Percentiles rank a stretch among this genome's conserved stretches.
Evolutionary conservation across 1,140 invertebrate species (phyloP).

Genomic region (Micrasema longulum): DNA sequence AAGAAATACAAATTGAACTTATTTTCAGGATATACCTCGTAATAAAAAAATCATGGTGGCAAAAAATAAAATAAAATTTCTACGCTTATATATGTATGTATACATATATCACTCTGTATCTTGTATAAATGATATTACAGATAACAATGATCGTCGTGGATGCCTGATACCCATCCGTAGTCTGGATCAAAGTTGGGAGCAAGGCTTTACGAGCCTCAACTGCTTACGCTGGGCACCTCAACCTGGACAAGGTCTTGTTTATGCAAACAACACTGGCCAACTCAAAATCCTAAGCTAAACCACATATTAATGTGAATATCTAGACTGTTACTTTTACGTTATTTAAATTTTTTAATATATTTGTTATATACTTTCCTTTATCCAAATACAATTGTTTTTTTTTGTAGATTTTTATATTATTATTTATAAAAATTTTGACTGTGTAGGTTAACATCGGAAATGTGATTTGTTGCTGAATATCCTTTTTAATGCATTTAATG

Average conservation of each 20-base stretch:
- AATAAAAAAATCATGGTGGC: no score
- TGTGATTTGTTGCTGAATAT: constrained; percentile 5
- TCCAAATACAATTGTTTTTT: constrained; percentile 32
- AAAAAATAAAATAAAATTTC: no score
- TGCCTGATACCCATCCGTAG: constrained; percentile 71
- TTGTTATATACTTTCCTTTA: constrained; percentile 31
- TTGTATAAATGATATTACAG: constrained; percentile 5
- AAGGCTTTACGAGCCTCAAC: constrained; percentile 79
- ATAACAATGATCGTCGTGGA: constrained; percentile 56
- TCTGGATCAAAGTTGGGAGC: constrained; percentile 74
- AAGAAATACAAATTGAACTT: no score
- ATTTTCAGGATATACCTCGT: no score
- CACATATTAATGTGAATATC: constrained; percentile 13
- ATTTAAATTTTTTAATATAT: constrained; percentile 25
- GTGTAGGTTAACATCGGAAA: neutral
- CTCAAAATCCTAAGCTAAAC: constrained; percentile 77
- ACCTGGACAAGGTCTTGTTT: constrained; percentile 85
- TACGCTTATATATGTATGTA: neutral
- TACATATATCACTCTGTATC: neutral
- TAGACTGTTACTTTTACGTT: constrained; percentile 36
- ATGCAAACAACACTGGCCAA: constrained; percentile 87
- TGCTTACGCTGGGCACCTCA: constrained; percentile 86
- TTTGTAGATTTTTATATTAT: constrained; percentile 34
- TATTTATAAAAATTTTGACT: constrained; percentile 1
- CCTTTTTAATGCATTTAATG: constrained; percentile 5